phyloP scores from a whole-genome alignment of 2,797 vertebrate species.

The Hemitrygon akajei region DNA sequence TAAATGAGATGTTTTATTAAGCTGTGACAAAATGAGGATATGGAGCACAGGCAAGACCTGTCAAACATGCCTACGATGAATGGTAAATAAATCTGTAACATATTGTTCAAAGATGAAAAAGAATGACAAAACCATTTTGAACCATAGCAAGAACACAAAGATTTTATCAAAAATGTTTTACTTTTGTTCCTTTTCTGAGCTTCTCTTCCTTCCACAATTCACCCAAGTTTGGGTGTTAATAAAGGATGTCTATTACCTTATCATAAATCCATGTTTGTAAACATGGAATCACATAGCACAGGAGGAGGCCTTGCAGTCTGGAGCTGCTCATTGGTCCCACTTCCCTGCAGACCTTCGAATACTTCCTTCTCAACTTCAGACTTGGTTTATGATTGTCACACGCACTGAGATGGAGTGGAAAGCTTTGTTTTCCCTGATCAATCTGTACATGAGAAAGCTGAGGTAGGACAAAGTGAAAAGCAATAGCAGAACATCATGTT shows the following conservation, averaged over 20 bases:
- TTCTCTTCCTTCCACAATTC: not conserved
- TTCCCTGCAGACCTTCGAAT: not conserved
- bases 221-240: not conserved
- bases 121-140: not conserved
- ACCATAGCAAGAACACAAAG: not conserved
- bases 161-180: not conserved
- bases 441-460: no score
- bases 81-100: not conserved
- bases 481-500: no score
- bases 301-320: not conserved
- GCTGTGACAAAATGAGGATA: not conserved
- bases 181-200: not conserved
- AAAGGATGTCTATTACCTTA: no score
- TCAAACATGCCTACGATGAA: not conserved
- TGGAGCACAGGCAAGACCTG: not conserved
- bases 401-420: no score
- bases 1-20: not conserved
- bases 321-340: not conserved
- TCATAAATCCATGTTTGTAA: not conserved
- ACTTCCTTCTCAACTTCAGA: not conserved
- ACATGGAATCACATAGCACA: not conserved
- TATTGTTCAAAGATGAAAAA: conserved; percentile 2
- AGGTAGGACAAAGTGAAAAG: no score
- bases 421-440: no score
- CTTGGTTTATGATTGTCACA: no score